Conservation (phyloP, 1,140 invertebrate species). For the Calycopis cecrops region DNA sequence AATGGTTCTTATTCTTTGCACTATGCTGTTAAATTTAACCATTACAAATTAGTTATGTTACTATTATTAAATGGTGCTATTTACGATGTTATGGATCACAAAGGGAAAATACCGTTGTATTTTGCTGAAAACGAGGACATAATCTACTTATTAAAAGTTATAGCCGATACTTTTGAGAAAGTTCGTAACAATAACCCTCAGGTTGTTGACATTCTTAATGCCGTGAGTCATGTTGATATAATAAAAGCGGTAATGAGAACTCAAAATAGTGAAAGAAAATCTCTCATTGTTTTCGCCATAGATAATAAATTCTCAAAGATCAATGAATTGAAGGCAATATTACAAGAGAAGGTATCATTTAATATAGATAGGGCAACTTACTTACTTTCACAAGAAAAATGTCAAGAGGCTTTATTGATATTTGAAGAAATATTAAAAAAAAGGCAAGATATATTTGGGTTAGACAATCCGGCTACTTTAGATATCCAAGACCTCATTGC, state of each 20-base stretch:
- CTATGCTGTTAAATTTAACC: slow-evolving; percentile 1
- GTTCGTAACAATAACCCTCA: not conserved
- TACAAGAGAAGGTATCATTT: not conserved
- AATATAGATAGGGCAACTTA: not conserved
- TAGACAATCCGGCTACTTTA: not conserved
- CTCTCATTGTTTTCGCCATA: not conserved
- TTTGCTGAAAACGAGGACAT: slow-evolving; percentile 1
- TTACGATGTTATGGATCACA: not conserved
- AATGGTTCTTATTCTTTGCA: not conserved
- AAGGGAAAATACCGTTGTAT: slow-evolving; percentile 1
- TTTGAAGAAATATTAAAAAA: not conserved
- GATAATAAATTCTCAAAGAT: not conserved
- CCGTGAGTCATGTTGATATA: not conserved
- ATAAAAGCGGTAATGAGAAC: slow-evolving; percentile 3
- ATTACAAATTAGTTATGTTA: not conserved
- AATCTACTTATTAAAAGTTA: not conserved
- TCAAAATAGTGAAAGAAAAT: not conserved
- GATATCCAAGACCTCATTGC: not conserved
- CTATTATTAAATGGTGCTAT: slow-evolving; percentile 2
- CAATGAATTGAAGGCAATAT: not conserved
- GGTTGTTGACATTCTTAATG: not conserved
- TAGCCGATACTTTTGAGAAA: not conserved
- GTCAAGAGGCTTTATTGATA: not conserved
- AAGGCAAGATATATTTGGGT: slow-evolving; percentile 4
- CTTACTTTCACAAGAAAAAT: not conserved